Conservation (phyloP, 2,888 invertebrate species). For the Monochamus alternatus region DNA sequence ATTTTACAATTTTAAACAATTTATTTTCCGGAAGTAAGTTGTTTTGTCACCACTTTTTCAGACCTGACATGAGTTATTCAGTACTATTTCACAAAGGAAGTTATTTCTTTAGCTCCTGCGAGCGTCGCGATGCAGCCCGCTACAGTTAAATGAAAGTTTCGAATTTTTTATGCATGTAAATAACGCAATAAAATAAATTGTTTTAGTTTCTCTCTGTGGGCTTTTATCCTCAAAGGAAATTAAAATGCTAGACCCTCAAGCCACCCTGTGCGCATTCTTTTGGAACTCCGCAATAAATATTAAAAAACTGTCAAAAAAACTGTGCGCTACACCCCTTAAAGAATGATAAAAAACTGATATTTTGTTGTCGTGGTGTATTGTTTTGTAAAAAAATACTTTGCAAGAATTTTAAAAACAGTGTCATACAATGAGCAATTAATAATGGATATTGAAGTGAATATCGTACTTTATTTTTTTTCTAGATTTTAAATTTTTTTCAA, state of each 20-base stretch:
- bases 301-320: neutral
- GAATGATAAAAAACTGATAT: neutral
- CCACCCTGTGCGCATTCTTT: conserved; percentile 8
- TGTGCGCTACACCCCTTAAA: neutral
- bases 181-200: conserved; percentile 29
- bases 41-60: too few relatives aligned
- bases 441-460: too few relatives aligned
- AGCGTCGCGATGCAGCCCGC: neutral
- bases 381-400: neutral
- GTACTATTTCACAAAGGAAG: too few relatives aligned
- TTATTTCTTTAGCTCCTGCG: too few relatives aligned
- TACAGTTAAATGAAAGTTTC: conserved; percentile 13
- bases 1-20: too few relatives aligned
- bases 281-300: conserved; percentile 11
- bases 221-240: conserved; percentile 29
- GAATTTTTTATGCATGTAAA: conserved; percentile 24
- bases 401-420: too few relatives aligned
- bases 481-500: too few relatives aligned
- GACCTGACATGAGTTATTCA: too few relatives aligned
- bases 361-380: neutral
- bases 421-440: too few relatives aligned
- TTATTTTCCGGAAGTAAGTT: too few relatives aligned
- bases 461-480: too few relatives aligned
- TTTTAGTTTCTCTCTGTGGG: conserved; percentile 15
- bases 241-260: conserved; percentile 17